A percentile compares a stretch with the other conserved stretches of the same genome.
Evolutionary conservation across 2,113 vertebrate genomes (phyloP).

Genomic region (Malurus cyaneus): DNA sequence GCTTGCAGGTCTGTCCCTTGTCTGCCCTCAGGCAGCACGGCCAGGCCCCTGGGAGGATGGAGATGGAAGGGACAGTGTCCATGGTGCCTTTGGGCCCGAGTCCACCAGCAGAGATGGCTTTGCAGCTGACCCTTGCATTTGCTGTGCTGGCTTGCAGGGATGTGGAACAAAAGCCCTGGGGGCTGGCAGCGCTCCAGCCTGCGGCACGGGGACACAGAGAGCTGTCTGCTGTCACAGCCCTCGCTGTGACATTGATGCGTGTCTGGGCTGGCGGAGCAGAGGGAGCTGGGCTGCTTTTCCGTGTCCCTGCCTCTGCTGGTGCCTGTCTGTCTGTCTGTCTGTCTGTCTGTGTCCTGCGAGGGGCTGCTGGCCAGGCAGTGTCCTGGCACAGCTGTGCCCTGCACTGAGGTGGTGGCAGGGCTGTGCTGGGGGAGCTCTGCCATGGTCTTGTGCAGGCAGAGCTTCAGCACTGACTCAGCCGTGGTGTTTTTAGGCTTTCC

Average conservation of each 20-base stretch:
- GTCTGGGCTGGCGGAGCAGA: not conserved
- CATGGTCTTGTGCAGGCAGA: not conserved
- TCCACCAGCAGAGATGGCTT: not conserved
- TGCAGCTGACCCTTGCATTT: not conserved
- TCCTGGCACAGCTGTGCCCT: not conserved
- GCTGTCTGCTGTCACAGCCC: not conserved
- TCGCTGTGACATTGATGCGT: not conserved
- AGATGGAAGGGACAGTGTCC: not conserved
- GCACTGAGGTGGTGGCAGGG: not conserved
- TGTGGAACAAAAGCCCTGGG: not conserved
- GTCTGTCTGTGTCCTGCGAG: not conserved
- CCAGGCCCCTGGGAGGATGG: not conserved
- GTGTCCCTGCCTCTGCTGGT: not conserved
- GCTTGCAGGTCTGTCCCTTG: not conserved
- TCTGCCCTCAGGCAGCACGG: not conserved
- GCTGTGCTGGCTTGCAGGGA: not conserved
- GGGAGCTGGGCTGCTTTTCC: not conserved
- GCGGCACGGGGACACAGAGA: not conserved
- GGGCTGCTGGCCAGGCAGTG: not conserved
- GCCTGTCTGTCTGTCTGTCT: not conserved
- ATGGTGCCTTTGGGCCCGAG: rapidly evolving
- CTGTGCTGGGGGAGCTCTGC: not conserved
- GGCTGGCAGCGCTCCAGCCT: not conserved
- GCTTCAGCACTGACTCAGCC: not conserved
- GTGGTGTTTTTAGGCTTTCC: not conserved